These are phyloP conservation scores for Ophiothrix spiculata DNA, from an alignment of 35 echinoderm and acorn worm genomes.

Conservation along the genomic window DNA sequence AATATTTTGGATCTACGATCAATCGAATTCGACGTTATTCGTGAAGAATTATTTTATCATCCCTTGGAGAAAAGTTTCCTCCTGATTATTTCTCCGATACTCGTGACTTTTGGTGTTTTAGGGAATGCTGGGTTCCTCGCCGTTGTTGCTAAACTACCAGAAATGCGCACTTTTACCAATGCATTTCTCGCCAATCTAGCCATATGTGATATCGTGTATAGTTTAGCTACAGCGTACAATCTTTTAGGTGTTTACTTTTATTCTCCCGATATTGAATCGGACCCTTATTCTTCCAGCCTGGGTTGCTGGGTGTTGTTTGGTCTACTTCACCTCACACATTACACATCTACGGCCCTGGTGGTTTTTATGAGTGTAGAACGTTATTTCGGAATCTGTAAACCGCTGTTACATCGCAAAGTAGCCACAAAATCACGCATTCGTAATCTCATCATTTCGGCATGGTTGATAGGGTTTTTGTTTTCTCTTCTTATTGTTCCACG, in stretches of 20 bases:
- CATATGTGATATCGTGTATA: too few relatives aligned
- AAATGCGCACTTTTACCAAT: neutral
- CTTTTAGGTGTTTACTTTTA: neutral
- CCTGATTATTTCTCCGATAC: neutral
- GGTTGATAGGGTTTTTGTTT: neutral
- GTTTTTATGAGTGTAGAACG: neutral
- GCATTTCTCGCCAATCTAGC: neutral
- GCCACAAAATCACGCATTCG: neutral
- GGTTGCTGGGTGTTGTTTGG: neutral
- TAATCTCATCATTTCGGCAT: neutral
- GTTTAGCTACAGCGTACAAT: neutral
- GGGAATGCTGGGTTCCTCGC: neutral
- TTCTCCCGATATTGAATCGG: neutral
- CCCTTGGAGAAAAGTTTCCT: neutral
- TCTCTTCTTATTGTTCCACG: neutral
- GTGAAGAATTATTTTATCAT: neutral
- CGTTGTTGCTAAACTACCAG: neutral
- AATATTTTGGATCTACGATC: neutral
- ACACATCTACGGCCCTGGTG: neutral
- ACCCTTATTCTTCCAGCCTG: neutral
- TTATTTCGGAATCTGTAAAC: neutral
- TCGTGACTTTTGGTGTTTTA: neutral
- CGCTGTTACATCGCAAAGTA: neutral
- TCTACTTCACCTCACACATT: neutral
- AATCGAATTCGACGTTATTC: neutral